These are phyloP conservation scores for Clarias laeviceps DNA, from an alignment of 2,797 vertebrate species.

Conservation along the genomic window DNA sequence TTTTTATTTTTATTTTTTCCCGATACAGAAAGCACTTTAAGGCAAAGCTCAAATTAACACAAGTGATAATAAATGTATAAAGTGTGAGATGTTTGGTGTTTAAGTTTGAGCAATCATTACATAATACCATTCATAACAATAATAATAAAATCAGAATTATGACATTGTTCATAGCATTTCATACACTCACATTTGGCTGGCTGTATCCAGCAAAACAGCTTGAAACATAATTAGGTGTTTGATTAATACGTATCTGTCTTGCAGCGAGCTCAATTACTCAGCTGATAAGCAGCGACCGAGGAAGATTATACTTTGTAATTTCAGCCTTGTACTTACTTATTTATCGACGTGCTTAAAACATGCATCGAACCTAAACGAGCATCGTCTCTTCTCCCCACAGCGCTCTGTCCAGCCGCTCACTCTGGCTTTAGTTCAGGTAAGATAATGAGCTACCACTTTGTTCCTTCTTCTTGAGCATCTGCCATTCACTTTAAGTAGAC, in stretches of 20 bases:
- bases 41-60: neutral
- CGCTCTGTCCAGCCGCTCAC: conserved; percentile 24
- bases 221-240: conserved; percentile 43
- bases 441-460: conserved; percentile 29
- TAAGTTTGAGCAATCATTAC: neutral
- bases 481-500: conserved; percentile 57
- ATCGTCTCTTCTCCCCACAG: conserved; percentile 19
- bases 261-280: conserved; percentile 35
- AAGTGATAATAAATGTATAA: neutral
- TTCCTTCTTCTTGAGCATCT: conserved; percentile 62
- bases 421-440: conserved; percentile 47
- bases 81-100: neutral
- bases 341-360: conserved; percentile 22
- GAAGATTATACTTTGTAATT: conserved; percentile 33
- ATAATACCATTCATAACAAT: conserved; percentile 1
- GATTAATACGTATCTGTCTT: conserved; percentile 42
- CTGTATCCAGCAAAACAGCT: conserved; percentile 36
- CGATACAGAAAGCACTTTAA: conserved; percentile 6
- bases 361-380: conserved; percentile 8
- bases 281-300: conserved; percentile 28
- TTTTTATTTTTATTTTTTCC: neutral
- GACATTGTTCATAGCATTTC: neutral
- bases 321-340: conserved; percentile 26
- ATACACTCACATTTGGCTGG: conserved; percentile 13
- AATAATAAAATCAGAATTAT: too few species aligned